Evolutionary conservation across 53 echinoderm and acorn worm genomes (phyloP).

Genomic region (Holothuria scabra): DNA sequence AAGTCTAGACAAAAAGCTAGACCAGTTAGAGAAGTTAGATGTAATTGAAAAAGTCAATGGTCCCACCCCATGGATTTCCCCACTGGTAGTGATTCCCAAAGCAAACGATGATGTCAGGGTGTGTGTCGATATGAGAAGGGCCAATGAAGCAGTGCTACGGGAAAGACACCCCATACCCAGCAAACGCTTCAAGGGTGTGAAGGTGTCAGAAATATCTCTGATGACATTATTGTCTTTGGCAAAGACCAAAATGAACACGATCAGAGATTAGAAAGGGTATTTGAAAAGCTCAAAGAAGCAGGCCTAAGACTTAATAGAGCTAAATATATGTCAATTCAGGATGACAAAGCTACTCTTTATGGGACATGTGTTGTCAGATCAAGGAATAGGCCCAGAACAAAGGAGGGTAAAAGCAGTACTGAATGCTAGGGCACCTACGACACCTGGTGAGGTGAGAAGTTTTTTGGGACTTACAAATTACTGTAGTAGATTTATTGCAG

Average conservation of each 20-base stretch:
- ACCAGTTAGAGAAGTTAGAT: conserved; percentile 5
- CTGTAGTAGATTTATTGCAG: too few species aligned
- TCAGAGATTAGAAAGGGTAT: conserved; percentile 4
- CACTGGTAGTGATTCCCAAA: too few species aligned
- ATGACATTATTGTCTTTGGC: conserved; percentile 3
- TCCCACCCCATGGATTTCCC: too few species aligned
- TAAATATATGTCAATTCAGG: conserved; percentile 12
- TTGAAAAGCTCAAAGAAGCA: too few species aligned
- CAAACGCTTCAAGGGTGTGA: neutral
- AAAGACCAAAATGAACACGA: neutral
- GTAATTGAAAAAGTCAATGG: neutral
- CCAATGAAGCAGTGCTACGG: neutral
- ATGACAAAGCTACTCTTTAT: conserved; percentile 7
- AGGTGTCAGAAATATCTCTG: conserved; percentile 2
- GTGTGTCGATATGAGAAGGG: neutral
- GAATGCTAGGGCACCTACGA: neutral
- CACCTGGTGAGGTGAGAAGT: too few species aligned
- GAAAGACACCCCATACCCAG: neutral
- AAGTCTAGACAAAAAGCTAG: neutral
- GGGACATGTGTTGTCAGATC: neutral
- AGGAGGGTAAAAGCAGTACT: neutral
- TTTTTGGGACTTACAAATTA: too few species aligned
- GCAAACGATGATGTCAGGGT: conserved; percentile 7
- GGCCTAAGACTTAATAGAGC: neutral
- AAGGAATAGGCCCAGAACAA: conserved; percentile 13